Percentiles rank a stretch among this genome's conserved stretches.
phyloP scores from a whole-genome alignment of 2,113 vertebrate species.

The Misgurnus anguillicaudatus region DNA sequence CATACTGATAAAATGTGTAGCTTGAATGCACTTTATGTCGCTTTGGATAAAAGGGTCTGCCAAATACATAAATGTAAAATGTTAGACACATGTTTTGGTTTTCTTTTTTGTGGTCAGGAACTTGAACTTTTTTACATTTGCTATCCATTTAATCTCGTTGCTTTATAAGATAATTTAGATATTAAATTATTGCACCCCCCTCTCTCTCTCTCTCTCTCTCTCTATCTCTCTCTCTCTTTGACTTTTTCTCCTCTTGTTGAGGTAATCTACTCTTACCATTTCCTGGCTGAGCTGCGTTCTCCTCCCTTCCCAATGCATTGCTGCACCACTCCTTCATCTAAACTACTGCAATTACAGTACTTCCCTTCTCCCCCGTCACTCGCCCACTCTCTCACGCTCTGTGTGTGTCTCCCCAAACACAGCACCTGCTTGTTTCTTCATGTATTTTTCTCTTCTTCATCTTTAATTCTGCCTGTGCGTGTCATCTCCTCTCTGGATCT shows the following conservation, averaged over 20 bases:
- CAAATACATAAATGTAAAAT: too few relatives aligned
- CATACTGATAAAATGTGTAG: too few relatives aligned
- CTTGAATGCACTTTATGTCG: too few relatives aligned
- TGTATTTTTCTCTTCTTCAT: conserved; percentile 43
- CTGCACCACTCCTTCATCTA: conserved; percentile 43
- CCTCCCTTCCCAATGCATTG: conserved; percentile 15
- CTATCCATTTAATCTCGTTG: neutral
- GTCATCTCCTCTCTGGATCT: neutral
- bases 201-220: conserved; percentile 6
- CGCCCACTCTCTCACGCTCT: conserved; percentile 23
- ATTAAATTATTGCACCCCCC: too few relatives aligned
- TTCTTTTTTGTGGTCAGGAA: too few relatives aligned
- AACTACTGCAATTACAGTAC: conserved; percentile 39
- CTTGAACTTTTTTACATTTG: neutral
- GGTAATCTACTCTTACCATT: conserved; percentile 30
- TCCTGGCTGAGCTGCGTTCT: conserved; percentile 4
- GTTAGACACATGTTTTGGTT: too few relatives aligned
- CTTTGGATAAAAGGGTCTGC: too few relatives aligned
- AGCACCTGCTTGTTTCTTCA: conserved; percentile 15
- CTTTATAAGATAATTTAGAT: neutral
- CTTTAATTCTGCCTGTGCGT: conserved; percentile 4
- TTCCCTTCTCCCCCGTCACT: conserved; percentile 25
- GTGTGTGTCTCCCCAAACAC: conserved; percentile 9
- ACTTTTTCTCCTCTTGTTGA: conserved; percentile 30
- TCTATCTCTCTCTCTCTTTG: conserved; percentile 4